Evolutionary conservation across 2,113 vertebrate species (phyloP), one percentile per base, ranked within the genome.

Genomic region (Hymenochirus boettgeri): DNA sequence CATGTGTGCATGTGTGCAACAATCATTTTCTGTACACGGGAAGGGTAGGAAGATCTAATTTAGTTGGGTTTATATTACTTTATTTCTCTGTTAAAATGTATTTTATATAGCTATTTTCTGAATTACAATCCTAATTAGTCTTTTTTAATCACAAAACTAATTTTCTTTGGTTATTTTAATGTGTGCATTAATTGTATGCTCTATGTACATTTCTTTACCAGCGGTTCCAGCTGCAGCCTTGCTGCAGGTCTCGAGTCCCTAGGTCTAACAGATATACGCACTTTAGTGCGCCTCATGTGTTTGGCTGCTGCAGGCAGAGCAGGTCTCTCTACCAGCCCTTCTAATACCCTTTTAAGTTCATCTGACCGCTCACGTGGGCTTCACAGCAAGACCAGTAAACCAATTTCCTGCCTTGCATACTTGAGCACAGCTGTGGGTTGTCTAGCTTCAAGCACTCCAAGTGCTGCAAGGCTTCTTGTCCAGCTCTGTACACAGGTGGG

Each of bases 221-320:
- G 96, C 42, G 95, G 96, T n/a, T 99, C 96, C 6, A 97, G 94
- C 46, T 99, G 95, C 74, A 98, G 95, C 75, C 86, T 99, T 2
- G 93, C 96, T n/a, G 96, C 96, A 18, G 96, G 96, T n/a, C 89
- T 99, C 0, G 96, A 99, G 70, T 95, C 96, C 61, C 76, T 99
- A 54, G 96, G 96, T 2, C 55, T 99, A 54, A 99, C 96, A 0
- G 96, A 99, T 77, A 99, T 99, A 78, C 85, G 94, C 61, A 99
- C 95, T 1, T 71, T 99, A 72, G 96, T 99, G 21, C 86, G 95
- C 10, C 77, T 99, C 21, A 99, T 99, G 96, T 99, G 96, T 72
- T 82, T 99, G 74, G 95, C 96, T 0, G 96, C 96, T 0, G 96
- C 96, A 0, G 95, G 96, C 3, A 87, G 96, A 4, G 95, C 95